Conservation (phyloP, 2,113 vertebrate species). For the Arizona elegans region DNA sequence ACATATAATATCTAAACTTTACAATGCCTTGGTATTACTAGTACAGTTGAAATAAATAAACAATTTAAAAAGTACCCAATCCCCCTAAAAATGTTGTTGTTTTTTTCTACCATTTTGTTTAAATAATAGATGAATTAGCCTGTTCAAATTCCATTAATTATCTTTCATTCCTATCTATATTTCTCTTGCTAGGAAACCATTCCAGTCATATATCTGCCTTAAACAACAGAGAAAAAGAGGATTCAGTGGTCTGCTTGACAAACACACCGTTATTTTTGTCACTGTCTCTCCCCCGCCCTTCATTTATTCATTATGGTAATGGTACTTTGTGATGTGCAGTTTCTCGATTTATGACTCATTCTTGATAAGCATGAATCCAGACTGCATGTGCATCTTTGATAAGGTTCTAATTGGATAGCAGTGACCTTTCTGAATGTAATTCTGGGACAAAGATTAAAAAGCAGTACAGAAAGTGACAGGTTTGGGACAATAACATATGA, state of each 20-base stretch:
- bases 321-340: constrained; percentile 63
- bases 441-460: constrained; percentile 81
- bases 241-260: constrained; percentile 43
- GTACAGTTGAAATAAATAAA: not conserved
- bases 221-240: constrained; percentile 30
- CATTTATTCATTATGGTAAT: constrained; percentile 74
- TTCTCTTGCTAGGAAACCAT: constrained; percentile 17
- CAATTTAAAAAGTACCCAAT: not conserved
- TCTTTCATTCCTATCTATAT: constrained; percentile 20
- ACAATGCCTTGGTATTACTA: not conserved
- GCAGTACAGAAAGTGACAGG: constrained; percentile 77
- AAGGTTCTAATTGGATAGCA: constrained; percentile 83
- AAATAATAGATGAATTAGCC: not conserved
- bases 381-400: constrained; percentile 82
- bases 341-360: constrained; percentile 80
- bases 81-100: not conserved
- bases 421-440: constrained; percentile 83
- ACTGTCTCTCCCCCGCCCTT: constrained; percentile 23
- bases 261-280: constrained; percentile 61
- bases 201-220: constrained; percentile 28
- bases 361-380: constrained; percentile 69
- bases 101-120: not conserved
- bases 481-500: constrained; percentile 81
- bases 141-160: not conserved
- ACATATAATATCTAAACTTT: not conserved